Conservation (phyloP, 1,140 invertebrate species). For the Drosophila setifemur region DNA sequence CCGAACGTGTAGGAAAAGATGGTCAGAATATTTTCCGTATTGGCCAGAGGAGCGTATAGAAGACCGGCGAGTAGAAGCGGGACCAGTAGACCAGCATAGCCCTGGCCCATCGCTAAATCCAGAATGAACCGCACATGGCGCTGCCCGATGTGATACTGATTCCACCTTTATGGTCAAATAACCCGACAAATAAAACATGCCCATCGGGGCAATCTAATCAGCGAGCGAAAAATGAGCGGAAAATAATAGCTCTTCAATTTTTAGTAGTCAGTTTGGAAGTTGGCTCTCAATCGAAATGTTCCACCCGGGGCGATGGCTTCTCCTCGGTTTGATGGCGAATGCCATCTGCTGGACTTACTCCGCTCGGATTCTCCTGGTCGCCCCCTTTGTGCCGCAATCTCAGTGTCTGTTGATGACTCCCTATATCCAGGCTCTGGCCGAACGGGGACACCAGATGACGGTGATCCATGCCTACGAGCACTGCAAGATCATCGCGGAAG, state of each 20-base stretch:
- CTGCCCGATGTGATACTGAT: conserved; percentile 14
- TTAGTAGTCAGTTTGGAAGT: neutral
- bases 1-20: conserved; percentile 41
- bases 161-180: neutral
- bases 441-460: conserved; percentile 54
- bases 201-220: conserved; percentile 23
- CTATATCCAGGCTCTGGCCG: conserved; percentile 27
- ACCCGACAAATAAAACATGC: neutral
- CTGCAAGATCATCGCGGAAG: conserved; percentile 2
- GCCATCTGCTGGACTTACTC: neutral
- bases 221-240: neutral
- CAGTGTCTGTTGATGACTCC: conserved; percentile 46
- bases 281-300: conserved; percentile 3
- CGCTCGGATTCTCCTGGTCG: conserved; percentile 27
- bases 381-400: conserved; percentile 34
- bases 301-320: neutral
- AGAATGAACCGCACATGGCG: conserved; percentile 45
- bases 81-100: conserved; percentile 18
- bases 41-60: neutral
- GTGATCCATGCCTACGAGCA: conserved; percentile 38
- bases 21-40: conserved; percentile 53
- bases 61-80: neutral
- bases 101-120: conserved; percentile 1
- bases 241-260: neutral
- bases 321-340: neutral